These are phyloP conservation scores for Neosalanx taihuensis DNA, from an alignment of 2,797 vertebrate genomes.

Conservation along the genomic window DNA sequence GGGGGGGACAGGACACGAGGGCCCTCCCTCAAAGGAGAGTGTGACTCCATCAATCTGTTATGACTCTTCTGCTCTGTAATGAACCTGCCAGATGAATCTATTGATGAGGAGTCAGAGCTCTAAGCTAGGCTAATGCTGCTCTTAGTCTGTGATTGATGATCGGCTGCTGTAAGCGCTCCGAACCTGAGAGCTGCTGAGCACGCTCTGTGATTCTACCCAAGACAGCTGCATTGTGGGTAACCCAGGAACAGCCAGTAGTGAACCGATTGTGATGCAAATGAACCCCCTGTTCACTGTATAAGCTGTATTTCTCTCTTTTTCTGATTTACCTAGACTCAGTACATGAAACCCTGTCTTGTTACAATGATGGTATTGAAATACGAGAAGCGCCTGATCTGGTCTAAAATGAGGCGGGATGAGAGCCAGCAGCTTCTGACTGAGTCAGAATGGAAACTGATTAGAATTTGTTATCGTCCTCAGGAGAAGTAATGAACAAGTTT, in stretches of 20 bases:
- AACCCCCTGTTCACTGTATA: slow-evolving; percentile 22
- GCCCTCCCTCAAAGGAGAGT: neutral
- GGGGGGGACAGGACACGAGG: slow-evolving; percentile 5
- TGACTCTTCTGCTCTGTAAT: slow-evolving; percentile 33
- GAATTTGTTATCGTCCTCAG: slow-evolving; percentile 10
- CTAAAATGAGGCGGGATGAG: slow-evolving; percentile 31
- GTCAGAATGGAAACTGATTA: slow-evolving; percentile 34
- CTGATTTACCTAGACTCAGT: slow-evolving; percentile 10
- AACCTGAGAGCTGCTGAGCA: slow-evolving; percentile 43
- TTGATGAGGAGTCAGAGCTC: slow-evolving; percentile 38
- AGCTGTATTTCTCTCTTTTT: slow-evolving; percentile 25
- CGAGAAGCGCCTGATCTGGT: slow-evolving; percentile 35
- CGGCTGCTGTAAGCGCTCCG: slow-evolving; percentile 42
- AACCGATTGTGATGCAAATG: slow-evolving; percentile 51
- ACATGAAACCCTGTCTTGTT: slow-evolving; percentile 9
- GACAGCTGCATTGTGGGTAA: slow-evolving; percentile 38
- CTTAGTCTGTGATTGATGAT: slow-evolving; percentile 40
- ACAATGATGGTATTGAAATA: slow-evolving; percentile 31
- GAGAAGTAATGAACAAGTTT: slow-evolving; percentile 28
- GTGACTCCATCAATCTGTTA: slow-evolving; percentile 25
- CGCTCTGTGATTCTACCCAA: slow-evolving; percentile 42
- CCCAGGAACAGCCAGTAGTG: slow-evolving; percentile 32
- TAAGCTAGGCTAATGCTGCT: slow-evolving; percentile 23
- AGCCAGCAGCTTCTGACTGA: slow-evolving; percentile 15
- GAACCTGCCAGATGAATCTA: slow-evolving; percentile 33